Evolutionary conservation across 2,113 vertebrate genomes (phyloP), one percentile per base, ranked within the genome.

Genomic region (Falcunculus frontatus): DNA sequence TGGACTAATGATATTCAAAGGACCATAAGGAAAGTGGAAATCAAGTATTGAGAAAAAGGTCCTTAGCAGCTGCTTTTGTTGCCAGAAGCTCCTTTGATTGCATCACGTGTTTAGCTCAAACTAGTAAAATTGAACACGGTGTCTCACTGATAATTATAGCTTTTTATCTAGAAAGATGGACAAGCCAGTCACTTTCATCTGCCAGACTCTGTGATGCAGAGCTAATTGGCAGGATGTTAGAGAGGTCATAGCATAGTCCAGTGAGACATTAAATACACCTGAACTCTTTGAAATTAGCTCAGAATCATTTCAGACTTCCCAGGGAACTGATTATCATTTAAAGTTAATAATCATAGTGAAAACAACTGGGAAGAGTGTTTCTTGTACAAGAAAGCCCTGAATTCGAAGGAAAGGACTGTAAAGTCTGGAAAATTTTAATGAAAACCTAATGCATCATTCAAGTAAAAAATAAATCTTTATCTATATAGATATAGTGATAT

Each of bases 61-160:
- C 89, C 44, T 79, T 59, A 80, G 57, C 95, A 97, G 81, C 95
- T 97, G 97, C 86, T 94, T 93, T 96, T 95, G 94, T 91, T 96
- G 81, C 91, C 41, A 84, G 68, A 69, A 85, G 21, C 47, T 96
- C 96, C 95, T 95, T 93, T 91, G 95, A 87, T 81, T 93, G 65
- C 62, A 76, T 79, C 90, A 94, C 65, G 23, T 74, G 42, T 76
- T 87, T 74, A 85, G 33, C 41, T 91, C 62, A 90, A 87, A 87
- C 81, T 79, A 87, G 72, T 89, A 72, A 80, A 68, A 80, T 6
- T 90, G 90, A 88, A 87, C 56, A 70, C 21, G 27, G 16, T 50
- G 57, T 75, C 73, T 96, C 76, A 53, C 62, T 88, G 85, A 52
- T 89, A 95, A 92, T 94, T 93, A 69, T 6, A 87, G 41, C 11